phyloP scores from a whole-genome alignment of 2,797 vertebrate species.

The Fundulus diaphanus region DNA sequence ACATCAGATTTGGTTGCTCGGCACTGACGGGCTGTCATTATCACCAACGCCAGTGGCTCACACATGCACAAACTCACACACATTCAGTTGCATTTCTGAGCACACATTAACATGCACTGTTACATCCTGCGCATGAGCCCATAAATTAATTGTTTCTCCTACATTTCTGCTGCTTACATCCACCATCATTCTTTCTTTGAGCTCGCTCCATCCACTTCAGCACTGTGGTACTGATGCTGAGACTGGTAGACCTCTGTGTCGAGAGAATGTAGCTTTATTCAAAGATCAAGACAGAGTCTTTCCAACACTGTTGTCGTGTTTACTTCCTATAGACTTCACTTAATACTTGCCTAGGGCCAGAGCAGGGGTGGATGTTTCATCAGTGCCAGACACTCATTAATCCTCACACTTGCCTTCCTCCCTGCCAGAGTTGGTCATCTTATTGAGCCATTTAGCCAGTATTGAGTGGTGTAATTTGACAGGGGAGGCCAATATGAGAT shows the following conservation, averaged over 20 bases:
- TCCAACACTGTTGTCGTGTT: conserved; percentile 53
- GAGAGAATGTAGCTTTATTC: conserved; percentile 16
- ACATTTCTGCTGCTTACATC: conserved; percentile 18
- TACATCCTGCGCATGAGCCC: conserved; percentile 18
- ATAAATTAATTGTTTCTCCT: conserved; percentile 9
- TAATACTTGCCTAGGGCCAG: conserved; percentile 50
- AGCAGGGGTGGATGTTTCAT: conserved; percentile 32
- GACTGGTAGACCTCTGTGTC: conserved; percentile 20
- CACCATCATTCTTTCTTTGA: conserved; percentile 20
- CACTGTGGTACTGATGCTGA: conserved; percentile 15
- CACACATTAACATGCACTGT: not conserved
- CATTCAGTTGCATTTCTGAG: not conserved
- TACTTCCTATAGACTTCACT: conserved; percentile 56
- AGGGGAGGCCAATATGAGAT: conserved; percentile 43
- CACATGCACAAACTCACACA: conserved; percentile 39
- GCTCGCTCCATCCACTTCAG: conserved; percentile 28
- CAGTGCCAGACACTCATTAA: conserved; percentile 58
- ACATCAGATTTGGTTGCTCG: conserved; percentile 77
- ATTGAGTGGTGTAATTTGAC: conserved; percentile 64
- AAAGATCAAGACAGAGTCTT: conserved; percentile 41
- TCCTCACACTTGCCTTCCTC: conserved; percentile 40
- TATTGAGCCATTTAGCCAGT: conserved; percentile 60
- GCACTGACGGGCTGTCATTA: conserved; percentile 81
- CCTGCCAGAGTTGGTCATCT: conserved; percentile 55
- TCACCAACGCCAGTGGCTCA: conserved; percentile 66